Evolutionary conservation across 2,888 invertebrate species (phyloP), one percentile per base, ranked within the genome.

Genomic region (Sialis lutaria): DNA sequence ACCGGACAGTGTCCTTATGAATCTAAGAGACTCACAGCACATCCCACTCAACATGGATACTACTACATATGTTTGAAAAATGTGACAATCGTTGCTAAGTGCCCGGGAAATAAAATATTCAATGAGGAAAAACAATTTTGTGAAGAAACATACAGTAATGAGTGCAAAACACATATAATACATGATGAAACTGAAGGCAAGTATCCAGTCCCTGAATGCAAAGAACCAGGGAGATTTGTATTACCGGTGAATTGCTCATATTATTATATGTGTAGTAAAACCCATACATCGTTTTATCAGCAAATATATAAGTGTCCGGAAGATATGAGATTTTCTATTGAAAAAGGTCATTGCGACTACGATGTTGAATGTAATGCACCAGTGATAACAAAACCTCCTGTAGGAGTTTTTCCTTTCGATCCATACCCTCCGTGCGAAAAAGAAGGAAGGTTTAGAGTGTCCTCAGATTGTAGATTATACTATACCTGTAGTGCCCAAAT

Each of bases 61-160:
- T 70, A 70, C 49, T 66, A 67, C 47, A 60, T 68, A 4, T 70
- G 70, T 47, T 62, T 61, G 22, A 54, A 57, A 2, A 57, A 62
- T 48, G 62, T 59, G 37, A 61, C 64, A 0, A 60, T 69, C 33
- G 59, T 67, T 45, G 67, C 64, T 42, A 61, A 64, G 49, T 67
- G 67, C 47, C 59, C 58, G 22, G 55, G 55, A 31, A 52, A 58
- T 2, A 58, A 63, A 52, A 60, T 64, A 49, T 60, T 58, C 44
- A 55, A 57, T 6, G 37, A 33, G 33, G 50, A 48, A 42, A 47
- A 54, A 13, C 51, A 57, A 43, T 50, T 51, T 46, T 61, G 61
- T 22, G 45, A 45, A 5, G 39, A 37, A n/a, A 32, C 33, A 13
- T 33, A 10, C 6, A 6, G 42, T 6, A 34, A 6, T 40, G 40